phyloP scores from a whole-genome alignment of 37 sponge, comb jelly and placozoan species.

The Cliona cf. orientalis region DNA sequence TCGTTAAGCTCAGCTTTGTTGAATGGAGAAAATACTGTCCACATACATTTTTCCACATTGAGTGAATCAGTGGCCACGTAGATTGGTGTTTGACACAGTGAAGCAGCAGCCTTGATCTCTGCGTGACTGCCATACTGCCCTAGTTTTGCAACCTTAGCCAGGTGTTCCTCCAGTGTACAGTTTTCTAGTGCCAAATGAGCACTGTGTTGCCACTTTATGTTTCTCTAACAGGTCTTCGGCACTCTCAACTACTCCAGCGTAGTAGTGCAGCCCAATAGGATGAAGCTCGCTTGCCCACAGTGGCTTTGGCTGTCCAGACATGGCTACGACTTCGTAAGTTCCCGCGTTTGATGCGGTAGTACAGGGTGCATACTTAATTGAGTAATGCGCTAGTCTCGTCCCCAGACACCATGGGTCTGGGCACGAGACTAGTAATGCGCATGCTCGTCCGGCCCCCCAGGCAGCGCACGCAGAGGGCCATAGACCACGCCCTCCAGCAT shows the following conservation, averaged over 20 bases:
- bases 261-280: constrained; percentile 22
- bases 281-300: too few species aligned
- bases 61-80: not conserved
- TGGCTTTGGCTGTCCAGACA: too few species aligned
- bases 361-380: too few species aligned
- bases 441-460: too few species aligned
- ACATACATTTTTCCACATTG: not conserved
- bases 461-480: not conserved
- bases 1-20: not conserved
- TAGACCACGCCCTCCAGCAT: not conserved
- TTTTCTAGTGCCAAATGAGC: constrained; percentile 2
- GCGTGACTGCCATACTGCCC: not conserved
- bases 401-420: too few species aligned
- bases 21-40: not conserved
- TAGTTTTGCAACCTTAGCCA: not conserved
- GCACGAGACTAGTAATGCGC: too few species aligned
- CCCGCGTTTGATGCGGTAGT: too few species aligned
- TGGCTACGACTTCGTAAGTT: too few species aligned
- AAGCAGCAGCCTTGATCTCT: not conserved
- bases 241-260: constrained; percentile 22
- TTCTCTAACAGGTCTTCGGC: constrained; percentile 4
- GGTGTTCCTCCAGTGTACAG: not conserved
- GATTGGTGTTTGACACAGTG: not conserved
- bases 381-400: too few species aligned
- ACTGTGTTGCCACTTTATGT: not conserved